Percentiles rank a stretch among this genome's conserved stretches.
Conservation (phyloP, 2,113 vertebrate genomes). For the Tiliqua scincoides region DNA sequence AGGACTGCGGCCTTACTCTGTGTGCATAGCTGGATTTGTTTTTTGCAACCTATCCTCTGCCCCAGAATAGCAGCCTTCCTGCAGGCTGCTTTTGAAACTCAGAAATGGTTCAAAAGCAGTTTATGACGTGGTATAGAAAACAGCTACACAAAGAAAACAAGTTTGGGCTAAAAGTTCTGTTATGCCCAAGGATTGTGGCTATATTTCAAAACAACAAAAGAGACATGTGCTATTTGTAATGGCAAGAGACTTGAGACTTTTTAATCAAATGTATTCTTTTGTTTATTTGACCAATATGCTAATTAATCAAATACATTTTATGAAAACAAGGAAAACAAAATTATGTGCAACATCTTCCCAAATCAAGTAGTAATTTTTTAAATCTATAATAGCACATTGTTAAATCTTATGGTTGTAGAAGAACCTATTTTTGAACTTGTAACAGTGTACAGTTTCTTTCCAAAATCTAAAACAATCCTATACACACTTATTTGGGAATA, state of each 20-base stretch:
- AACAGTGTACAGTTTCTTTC: background rate
- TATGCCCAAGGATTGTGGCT: background rate
- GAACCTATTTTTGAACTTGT: constrained; percentile 26
- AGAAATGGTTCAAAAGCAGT: background rate
- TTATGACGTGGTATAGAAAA: background rate
- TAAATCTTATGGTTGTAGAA: constrained; percentile 37
- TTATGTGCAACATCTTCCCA: constrained; percentile 20
- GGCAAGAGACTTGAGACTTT: background rate
- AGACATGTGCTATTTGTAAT: constrained; percentile 21
- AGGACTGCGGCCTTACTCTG: too few species aligned
- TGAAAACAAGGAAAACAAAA: constrained; percentile 18
- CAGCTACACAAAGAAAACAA: background rate
- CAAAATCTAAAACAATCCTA: background rate
- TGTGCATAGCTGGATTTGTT: background rate
- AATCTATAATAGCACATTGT: constrained; percentile 29
- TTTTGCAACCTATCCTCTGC: too few species aligned
- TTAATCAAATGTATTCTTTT: background rate
- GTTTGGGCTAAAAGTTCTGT: background rate
- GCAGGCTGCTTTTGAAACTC: background rate
- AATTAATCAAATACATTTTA: background rate
- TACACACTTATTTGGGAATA: too few species aligned
- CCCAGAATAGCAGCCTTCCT: background rate
- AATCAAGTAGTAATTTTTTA: background rate
- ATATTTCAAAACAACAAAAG: constrained; percentile 11
- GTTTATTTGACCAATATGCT: background rate